A percentile compares a stretch with the other conserved stretches of the same genome.
phyloP scores from a whole-genome alignment of 1,140 invertebrate species.

The Drosophila serrata region DNA sequence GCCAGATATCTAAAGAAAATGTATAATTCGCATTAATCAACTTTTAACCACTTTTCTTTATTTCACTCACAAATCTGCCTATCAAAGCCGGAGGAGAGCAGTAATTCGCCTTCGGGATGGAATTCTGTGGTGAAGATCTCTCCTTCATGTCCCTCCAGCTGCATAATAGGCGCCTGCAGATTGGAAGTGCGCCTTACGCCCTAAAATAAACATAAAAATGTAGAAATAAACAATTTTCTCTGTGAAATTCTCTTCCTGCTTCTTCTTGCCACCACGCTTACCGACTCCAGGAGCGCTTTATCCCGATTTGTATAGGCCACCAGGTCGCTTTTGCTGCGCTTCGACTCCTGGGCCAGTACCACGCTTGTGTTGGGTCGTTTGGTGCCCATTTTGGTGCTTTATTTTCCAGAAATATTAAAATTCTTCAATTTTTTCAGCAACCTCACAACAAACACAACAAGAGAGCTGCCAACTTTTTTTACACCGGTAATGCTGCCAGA shows the following conservation, averaged over 20 bases:
- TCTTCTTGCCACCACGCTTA: conserved; percentile 55
- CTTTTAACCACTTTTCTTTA: too few relatives aligned
- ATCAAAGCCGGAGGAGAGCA: conserved; percentile 98
- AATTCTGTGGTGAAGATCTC: conserved; percentile 98
- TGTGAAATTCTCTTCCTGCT: not conserved
- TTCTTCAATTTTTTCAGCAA: conserved; percentile 20
- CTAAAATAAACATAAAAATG: conserved; percentile 37
- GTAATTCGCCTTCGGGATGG: conserved; percentile 97
- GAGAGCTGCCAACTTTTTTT: conserved; percentile 33
- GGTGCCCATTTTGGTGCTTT: conserved; percentile 54
- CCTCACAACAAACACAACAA: conserved; percentile 29
- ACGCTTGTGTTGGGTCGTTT: conserved; percentile 85
- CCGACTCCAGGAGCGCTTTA: conserved; percentile 81
- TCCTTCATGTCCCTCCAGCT: conserved; percentile 98
- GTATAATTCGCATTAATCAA: not conserved
- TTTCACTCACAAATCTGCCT: conserved; percentile 95
- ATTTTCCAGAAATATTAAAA: conserved; percentile 10
- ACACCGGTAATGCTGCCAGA: not conserved
- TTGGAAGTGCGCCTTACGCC: conserved; percentile 93
- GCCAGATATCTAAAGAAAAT: conserved; percentile 94
- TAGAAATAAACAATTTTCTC: not conserved
- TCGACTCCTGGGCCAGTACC: conserved; percentile 88
- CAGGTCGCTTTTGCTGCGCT: conserved; percentile 89
- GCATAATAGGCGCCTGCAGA: conserved; percentile 97
- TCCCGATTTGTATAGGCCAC: conserved; percentile 81